Conservation (phyloP, 2,888 invertebrate genomes). For the Belgica antarctica region DNA sequence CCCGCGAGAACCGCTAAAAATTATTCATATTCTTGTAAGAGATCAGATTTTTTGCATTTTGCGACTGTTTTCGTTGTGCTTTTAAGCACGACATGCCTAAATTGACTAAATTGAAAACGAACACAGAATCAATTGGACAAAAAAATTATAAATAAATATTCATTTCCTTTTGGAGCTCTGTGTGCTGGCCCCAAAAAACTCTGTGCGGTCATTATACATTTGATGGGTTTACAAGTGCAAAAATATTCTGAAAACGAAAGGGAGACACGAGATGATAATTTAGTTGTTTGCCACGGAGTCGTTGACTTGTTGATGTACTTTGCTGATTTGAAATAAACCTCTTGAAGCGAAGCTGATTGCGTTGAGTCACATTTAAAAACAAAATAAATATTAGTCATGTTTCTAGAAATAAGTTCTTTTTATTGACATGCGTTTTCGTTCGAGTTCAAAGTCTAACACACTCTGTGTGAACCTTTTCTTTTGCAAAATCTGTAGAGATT, state of each 20-base stretch:
- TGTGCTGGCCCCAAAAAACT: not conserved
- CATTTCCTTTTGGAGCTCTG: slow-evolving; percentile 29
- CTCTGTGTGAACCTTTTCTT: too few species aligned
- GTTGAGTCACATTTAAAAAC: too few species aligned
- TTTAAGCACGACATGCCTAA: not conserved
- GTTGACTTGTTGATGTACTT: slow-evolving; percentile 4
- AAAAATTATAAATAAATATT: slow-evolving; percentile 31
- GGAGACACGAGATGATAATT: not conserved
- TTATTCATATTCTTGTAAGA: slow-evolving; percentile 32
- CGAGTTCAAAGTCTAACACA: too few species aligned
- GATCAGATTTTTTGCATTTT: slow-evolving; percentile 27
- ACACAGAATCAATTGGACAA: slow-evolving; percentile 25
- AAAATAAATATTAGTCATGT: too few species aligned
- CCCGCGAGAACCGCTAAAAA: slow-evolving; percentile 8
- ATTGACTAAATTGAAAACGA: slow-evolving; percentile 31
- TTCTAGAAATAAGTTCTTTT: too few species aligned
- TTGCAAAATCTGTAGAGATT: too few species aligned
- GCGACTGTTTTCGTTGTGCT: not conserved
- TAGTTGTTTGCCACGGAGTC: not conserved
- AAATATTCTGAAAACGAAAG: not conserved
- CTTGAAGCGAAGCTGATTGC: not conserved
- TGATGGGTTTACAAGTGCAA: not conserved
- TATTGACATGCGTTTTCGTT: too few species aligned
- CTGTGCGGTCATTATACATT: not conserved
- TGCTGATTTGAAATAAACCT: not conserved